phyloP scores from a whole-genome alignment of 2,113 vertebrate species.

The Pimephales promelas region DNA sequence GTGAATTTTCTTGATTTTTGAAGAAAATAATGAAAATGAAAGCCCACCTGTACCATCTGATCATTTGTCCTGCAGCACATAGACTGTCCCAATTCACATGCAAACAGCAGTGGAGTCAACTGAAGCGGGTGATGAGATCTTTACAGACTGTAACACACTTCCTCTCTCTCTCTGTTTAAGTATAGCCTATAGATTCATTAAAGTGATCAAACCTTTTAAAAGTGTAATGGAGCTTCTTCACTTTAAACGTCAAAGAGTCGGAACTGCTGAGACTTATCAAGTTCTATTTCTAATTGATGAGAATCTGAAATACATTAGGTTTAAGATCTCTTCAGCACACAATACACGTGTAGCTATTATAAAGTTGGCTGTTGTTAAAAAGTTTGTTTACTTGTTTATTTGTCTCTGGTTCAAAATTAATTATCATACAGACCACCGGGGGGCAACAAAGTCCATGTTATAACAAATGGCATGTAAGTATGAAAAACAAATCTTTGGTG shows the following conservation, averaged over 20 bases:
- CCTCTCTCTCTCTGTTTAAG: not conserved
- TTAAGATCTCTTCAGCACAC: not conserved
- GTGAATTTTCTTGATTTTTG: too few species aligned
- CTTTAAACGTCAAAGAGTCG: not conserved
- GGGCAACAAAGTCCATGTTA: slow-evolving; percentile 4
- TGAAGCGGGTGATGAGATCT: not conserved
- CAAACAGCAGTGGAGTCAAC: not conserved
- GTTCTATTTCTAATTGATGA: slow-evolving; percentile 1
- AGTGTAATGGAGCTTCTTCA: slow-evolving; percentile 43
- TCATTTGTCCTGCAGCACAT: not conserved
- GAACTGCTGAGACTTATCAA: slow-evolving; percentile 9
- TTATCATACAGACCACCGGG: not conserved
- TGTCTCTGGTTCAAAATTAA: not conserved
- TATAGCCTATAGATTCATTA: slow-evolving; percentile 3
- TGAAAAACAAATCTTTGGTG: not conserved
- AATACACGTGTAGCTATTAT: not conserved
- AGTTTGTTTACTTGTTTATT: not conserved
- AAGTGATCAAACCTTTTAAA: slow-evolving; percentile 16
- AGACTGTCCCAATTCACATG: not conserved
- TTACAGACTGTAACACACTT: not conserved
- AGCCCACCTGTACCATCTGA: slow-evolving; percentile 10
- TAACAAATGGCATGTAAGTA: not conserved
- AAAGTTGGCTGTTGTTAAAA: not conserved
- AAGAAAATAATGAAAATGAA: not conserved
- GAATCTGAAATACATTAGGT: not conserved